Conservation (phyloP, 2,797 vertebrate species). For the Huso huso region DNA sequence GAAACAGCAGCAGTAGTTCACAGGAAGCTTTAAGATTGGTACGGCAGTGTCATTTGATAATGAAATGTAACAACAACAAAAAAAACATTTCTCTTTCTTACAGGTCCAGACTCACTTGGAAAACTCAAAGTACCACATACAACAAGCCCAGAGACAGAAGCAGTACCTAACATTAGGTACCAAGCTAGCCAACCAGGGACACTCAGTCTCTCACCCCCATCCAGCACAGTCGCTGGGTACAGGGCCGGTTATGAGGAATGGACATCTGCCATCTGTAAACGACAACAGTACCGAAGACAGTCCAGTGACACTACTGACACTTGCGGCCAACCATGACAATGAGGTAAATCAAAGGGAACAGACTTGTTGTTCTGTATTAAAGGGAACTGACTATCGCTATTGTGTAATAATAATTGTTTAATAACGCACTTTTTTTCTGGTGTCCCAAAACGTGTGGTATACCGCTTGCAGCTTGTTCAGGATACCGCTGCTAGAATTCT, state of each 20-base stretch:
- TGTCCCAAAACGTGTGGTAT: no score
- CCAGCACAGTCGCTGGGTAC: slow-evolving; percentile 52
- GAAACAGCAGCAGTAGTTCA: no score
- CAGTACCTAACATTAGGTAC: slow-evolving; percentile 82
- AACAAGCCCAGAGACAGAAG: slow-evolving; percentile 78
- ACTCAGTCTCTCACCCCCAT: slow-evolving; percentile 58
- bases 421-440: no score
- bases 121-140: slow-evolving; percentile 78
- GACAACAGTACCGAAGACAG: slow-evolving; percentile 58
- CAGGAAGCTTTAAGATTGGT: no score
- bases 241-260: slow-evolving; percentile 63
- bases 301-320: slow-evolving; percentile 67
- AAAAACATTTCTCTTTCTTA: slow-evolving; percentile 19
- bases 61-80: no score
- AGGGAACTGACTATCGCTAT: no score
- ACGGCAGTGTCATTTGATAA: no score
- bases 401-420: no score
- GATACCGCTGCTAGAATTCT: no score
- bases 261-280: slow-evolving; percentile 58
- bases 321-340: slow-evolving; percentile 64
- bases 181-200: slow-evolving; percentile 62
- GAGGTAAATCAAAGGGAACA: slow-evolving; percentile 53
- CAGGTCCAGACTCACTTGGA: slow-evolving; percentile 88
- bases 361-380: no score
- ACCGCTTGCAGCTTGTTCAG: no score